Evolutionary conservation across 2,113 vertebrate genomes (phyloP).

Genomic region (Jacana jacana): DNA sequence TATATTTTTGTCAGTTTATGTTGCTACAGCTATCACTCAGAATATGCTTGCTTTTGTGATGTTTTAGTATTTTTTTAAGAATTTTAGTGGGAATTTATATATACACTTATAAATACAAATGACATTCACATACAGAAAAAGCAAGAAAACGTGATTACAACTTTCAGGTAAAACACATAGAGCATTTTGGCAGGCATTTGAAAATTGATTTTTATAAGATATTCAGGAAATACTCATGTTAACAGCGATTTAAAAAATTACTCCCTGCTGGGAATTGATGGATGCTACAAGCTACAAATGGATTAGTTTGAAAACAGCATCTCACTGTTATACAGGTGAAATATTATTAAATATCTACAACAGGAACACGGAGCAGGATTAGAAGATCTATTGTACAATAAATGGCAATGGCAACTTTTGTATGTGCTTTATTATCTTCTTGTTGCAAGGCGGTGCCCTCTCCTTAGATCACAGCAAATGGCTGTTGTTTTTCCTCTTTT

Average conservation of each 20-base stretch:
- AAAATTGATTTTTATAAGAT: slow-evolving; percentile 47
- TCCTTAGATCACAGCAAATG: background rate
- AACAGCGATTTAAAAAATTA: background rate
- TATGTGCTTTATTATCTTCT: background rate
- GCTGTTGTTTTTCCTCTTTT: background rate
- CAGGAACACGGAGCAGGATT: background rate
- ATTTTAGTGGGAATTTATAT: background rate
- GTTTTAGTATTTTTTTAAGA: background rate
- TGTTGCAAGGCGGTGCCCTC: background rate
- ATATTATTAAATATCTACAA: background rate
- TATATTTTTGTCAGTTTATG: slow-evolving; percentile 35
- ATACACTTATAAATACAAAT: background rate
- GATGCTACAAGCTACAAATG: background rate
- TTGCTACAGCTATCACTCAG: slow-evolving; percentile 38
- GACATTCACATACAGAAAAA: background rate
- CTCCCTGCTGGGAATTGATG: slow-evolving; percentile 6
- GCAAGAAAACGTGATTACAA: background rate
- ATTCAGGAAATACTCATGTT: slow-evolving; percentile 26
- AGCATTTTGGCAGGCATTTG: slow-evolving; percentile 20
- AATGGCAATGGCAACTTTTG: background rate
- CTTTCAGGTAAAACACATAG: background rate
- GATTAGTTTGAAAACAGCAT: slow-evolving; percentile 1
- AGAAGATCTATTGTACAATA: background rate
- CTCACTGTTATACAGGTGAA: background rate
- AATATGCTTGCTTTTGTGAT: background rate